These are phyloP conservation scores for Coturnix japonica DNA, from an alignment of 2,113 vertebrate species.

Conservation along the genomic window DNA sequence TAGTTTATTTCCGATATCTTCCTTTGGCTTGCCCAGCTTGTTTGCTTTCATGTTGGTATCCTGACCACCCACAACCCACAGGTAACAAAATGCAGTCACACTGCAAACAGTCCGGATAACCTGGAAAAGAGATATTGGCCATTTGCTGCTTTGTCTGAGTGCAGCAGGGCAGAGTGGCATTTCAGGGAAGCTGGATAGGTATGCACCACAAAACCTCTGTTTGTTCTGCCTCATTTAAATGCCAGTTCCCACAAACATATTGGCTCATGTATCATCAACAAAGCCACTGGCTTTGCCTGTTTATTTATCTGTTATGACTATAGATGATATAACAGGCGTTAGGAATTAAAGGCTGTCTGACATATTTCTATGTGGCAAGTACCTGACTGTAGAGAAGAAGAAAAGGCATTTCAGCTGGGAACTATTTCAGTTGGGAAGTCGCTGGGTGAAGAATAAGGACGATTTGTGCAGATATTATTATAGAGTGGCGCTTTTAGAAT, in stretches of 20 bases:
- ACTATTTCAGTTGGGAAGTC: not conserved
- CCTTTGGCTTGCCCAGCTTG: not conserved
- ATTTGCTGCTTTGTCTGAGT: conserved; percentile 3
- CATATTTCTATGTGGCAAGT: not conserved
- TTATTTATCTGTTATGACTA: conserved; percentile 2
- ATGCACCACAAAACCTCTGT: not conserved
- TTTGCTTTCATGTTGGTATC: not conserved
- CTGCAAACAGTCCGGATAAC: not conserved
- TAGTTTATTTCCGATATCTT: conserved; percentile 4
- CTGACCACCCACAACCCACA: not conserved
- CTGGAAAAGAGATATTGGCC: conserved; percentile 21
- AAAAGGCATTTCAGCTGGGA: conserved; percentile 7
- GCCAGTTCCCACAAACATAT: not conserved
- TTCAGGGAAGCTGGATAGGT: not conserved
- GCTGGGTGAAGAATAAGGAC: not conserved
- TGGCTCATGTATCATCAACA: conserved; percentile 10
- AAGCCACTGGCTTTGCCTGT: conserved; percentile 7
- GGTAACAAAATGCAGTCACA: not conserved
- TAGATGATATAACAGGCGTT: conserved; percentile 1
- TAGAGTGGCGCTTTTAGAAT: not conserved
- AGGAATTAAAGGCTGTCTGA: conserved; percentile 37
- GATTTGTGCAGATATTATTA: conserved; percentile 25
- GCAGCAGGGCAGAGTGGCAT: not conserved
- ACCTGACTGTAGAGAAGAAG: not conserved
- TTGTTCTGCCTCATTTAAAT: conserved; percentile 43